These are phyloP conservation scores for Cyphomyrmex costatus DNA, from an alignment of 1,140 invertebrate species.

Conservation along the genomic window DNA sequence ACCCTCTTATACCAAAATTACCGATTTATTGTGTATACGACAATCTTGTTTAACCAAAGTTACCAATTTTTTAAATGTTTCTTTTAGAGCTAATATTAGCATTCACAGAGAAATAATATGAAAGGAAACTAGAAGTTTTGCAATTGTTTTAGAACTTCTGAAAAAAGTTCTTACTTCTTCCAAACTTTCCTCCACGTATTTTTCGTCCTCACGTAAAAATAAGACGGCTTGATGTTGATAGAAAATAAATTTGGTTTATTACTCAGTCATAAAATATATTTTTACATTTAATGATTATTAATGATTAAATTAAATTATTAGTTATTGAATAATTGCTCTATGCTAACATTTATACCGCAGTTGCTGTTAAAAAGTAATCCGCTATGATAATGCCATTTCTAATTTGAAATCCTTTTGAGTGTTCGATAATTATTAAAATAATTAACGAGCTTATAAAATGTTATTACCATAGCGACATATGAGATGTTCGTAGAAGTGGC, in stretches of 20 bases:
- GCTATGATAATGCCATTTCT: neutral
- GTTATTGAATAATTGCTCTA: neutral
- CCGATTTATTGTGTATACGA: conserved; percentile 16
- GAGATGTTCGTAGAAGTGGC: neutral
- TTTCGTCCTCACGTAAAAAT: neutral
- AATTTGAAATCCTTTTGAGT: neutral
- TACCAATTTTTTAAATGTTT: conserved; percentile 40
- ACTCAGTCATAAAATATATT: neutral
- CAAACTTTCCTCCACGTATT: neutral
- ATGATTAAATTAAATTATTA: neutral
- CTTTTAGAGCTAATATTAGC: conserved; percentile 4
- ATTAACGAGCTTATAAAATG: conserved; percentile 19
- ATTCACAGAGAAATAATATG: neutral
- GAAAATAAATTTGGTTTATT: conserved; percentile 9
- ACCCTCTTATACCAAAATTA: conserved; percentile 10
- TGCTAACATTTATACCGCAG: neutral
- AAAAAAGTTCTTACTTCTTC: neutral
- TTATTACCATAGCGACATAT: conserved; percentile 1
- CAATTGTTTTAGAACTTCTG: neutral
- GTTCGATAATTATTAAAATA: conserved; percentile 31
- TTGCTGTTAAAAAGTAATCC: neutral
- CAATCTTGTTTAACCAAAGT: conserved; percentile 32
- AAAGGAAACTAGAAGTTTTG: conserved; percentile 14
- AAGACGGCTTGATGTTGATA: neutral
- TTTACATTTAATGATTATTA: conserved; percentile 15